These are phyloP conservation scores for Hipparchia sbordonii DNA, from an alignment of 2,888 invertebrate genomes.

Conservation along the genomic window DNA sequence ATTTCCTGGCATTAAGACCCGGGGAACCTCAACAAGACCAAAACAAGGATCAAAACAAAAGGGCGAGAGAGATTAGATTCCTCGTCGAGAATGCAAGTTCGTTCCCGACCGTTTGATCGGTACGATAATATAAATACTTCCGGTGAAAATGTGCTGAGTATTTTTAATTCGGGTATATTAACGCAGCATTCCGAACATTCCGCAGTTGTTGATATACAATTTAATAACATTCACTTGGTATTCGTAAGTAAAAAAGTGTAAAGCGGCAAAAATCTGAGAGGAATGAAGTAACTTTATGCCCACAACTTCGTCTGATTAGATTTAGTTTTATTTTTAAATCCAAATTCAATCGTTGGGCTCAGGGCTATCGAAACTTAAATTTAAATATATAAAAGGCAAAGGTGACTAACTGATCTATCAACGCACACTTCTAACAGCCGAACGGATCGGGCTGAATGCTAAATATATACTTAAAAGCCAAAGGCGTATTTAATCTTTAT, in stretches of 20 bases:
- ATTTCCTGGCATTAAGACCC: slow-evolving; percentile 17
- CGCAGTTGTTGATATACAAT: slow-evolving; percentile 24
- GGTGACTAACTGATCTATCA: no score
- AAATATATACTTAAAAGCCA: no score
- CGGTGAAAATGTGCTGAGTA: slow-evolving; percentile 33
- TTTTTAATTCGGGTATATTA: slow-evolving; percentile 35
- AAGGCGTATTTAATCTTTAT: no score
- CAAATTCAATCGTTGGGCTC: no score
- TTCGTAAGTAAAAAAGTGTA: background rate
- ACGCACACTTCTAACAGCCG: no score
- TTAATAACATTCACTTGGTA: slow-evolving; percentile 28
- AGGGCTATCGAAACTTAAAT: no score
- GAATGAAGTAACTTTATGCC: background rate
- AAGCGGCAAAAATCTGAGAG: background rate
- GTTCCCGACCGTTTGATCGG: slow-evolving; percentile 33
- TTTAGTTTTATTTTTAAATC: background rate
- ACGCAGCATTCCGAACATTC: slow-evolving; percentile 27
- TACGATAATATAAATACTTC: slow-evolving; percentile 37
- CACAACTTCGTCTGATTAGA: background rate
- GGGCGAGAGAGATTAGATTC: slow-evolving; percentile 37
- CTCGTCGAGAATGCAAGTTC: slow-evolving; percentile 26
- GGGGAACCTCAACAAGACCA: slow-evolving; percentile 23
- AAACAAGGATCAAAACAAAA: slow-evolving; percentile 31
- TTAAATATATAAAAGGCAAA: no score
- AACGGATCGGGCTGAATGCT: no score